Base-by-base conservation (phyloP, 2,888 invertebrate genomes). In the Xanthorhoe designata region DNA sequence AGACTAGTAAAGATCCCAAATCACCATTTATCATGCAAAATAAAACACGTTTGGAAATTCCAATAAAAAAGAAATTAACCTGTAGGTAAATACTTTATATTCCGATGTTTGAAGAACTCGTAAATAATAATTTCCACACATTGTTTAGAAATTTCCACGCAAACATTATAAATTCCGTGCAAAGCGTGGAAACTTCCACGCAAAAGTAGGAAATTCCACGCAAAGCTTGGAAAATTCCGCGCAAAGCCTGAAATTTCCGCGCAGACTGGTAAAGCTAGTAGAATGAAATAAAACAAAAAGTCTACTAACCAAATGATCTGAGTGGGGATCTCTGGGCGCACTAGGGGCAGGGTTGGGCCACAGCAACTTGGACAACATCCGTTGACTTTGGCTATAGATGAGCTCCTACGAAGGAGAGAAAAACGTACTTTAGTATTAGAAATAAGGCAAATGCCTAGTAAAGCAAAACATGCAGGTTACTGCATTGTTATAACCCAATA, bases 341-440 rank as follows among this genome's bases (percentile, higher is more conserved):
- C 92, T 91, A 92, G 93, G 93, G 77, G 89, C 89, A 71, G 93
- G 89, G 84, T 89, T 91, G 88, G 93, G 93, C 93, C 93, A 93
- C 93, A 93, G 93, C 93, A 93, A 90, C 91, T 93, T 93, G 85
- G 93, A 93, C 86, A 93, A 92, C 93, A 92, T 92, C 93, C 93
- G 92, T 90, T 93, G 93, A 75, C 93, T 93, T 93, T 93, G 93
- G 92, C 88, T 93, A 93, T 93, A 93, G 93, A 93, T 93, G 94
- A 92, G 91, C 93, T 93, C 93, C 93, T 93, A 93, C 88, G 88
- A 92, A 92, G 90, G 92, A 90, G 91, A 92, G 91, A 92, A 93
- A 92, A 89, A 91, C 75, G 80, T 82, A 83, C 88, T 93, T 93
- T 93, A 93, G 92, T 92, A 66, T 66, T 55, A 59, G 64, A 61